Base-by-base conservation (phyloP, 2,888 invertebrate species). In the Azorinus chamasolen region DNA sequence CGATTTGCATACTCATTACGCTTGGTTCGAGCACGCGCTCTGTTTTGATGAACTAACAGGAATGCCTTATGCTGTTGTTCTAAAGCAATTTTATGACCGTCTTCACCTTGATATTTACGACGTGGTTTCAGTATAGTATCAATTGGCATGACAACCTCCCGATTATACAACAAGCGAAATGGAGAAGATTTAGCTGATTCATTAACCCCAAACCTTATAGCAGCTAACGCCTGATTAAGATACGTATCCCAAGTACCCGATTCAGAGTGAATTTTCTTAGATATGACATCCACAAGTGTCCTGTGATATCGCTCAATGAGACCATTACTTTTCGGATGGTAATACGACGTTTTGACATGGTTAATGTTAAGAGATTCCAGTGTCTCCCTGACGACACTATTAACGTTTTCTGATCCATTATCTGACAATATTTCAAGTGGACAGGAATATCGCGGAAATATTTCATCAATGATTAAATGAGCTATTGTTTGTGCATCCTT, bases 41-140 rank as follows among this genome's bases (percentile, higher is more conserved):
- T 24, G 20, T 75, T 37, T 25, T 43, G 41, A 20, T 61, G 55
- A 5, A 68, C 73, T 3, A 37, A 43, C 1, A 63, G 20, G 46
- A 83, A 77, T 3, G 71, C 24, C 22, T 57, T 77, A 39, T 83
- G 79, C 55, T 77, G 76, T 48, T 81, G 50, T 65, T 79, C 63
- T 20, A 83, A 43, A 22, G 70, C 70, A 51, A 76, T 73, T 58
- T 79, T 50, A 53, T 76, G 69, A 2, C 24, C 41, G 8, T 77
- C 77, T 45, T 76, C 76, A 25, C 76, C 74, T 3, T 63, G 72
- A 72, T 10, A 68, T 59, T 24, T 32, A 53, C 8, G 12, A 12
- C 3, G 61, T 16, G 79, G 76, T 45, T 68, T 61, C 12, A 79
- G 25, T 0, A 79, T 32, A 22, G 69, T 74, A 24, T 79, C 79